Conservation (phyloP, 1,140 invertebrate genomes). For the Drosophila murphyi region DNA sequence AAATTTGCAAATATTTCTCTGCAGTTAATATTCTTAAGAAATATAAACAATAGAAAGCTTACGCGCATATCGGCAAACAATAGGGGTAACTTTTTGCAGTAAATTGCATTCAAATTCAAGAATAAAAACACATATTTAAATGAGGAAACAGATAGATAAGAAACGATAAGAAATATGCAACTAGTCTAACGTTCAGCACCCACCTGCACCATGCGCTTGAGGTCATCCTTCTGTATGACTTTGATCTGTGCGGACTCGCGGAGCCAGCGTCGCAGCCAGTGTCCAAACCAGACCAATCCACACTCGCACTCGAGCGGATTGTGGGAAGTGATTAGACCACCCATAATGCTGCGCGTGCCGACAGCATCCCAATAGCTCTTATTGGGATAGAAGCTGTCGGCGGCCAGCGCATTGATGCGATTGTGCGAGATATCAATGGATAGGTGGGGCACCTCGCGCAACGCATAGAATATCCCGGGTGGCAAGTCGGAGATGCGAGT, state of each 20-base stretch:
- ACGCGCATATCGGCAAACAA: slow-evolving; percentile 79
- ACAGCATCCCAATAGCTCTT: slow-evolving; percentile 92
- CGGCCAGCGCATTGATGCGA: slow-evolving; percentile 91
- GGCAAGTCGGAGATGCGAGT: slow-evolving; percentile 91
- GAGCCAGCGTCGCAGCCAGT: slow-evolving; percentile 94
- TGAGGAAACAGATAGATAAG: not conserved
- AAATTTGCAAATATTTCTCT: not conserved
- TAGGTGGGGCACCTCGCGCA: slow-evolving; percentile 91
- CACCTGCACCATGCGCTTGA: slow-evolving; percentile 83
- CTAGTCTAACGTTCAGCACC: slow-evolving; percentile 2
- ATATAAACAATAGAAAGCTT: slow-evolving; percentile 52
- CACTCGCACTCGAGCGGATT: slow-evolving; percentile 95
- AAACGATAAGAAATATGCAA: not conserved
- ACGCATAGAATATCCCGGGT: slow-evolving; percentile 90
- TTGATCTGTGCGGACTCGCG: slow-evolving; percentile 88
- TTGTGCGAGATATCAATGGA: slow-evolving; percentile 93
- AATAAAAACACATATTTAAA: slow-evolving; percentile 35
- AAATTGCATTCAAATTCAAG: slow-evolving; percentile 44
- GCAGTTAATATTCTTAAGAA: not conserved
- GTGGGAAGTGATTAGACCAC: slow-evolving; percentile 92
- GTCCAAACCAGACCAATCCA: slow-evolving; percentile 93
- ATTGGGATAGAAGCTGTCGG: slow-evolving; percentile 93
- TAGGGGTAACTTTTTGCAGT: slow-evolving; percentile 72
- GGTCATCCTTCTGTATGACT: slow-evolving; percentile 83
- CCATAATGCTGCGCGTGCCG: slow-evolving; percentile 88